These are phyloP conservation scores for Aplochiton taeniatus DNA, from an alignment of 2,797 vertebrate genomes.

Conservation along the genomic window DNA sequence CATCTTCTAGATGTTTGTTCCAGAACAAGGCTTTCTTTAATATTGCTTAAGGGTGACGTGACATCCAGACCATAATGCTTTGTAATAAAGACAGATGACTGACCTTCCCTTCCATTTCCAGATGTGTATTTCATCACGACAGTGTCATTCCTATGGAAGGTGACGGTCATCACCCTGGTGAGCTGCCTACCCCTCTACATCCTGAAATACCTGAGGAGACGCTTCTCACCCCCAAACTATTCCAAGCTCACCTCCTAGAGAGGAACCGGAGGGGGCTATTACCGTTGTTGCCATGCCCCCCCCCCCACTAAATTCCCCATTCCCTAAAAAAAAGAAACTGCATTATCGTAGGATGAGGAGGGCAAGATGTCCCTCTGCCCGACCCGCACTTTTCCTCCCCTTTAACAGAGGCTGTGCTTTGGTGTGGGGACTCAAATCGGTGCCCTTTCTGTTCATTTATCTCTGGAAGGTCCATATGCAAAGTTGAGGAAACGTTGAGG, in stretches of 20 bases:
- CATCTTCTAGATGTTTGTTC: no score
- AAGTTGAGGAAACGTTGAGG: conserved; percentile 3
- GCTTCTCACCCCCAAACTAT: conserved; percentile 97
- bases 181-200: conserved; percentile 98
- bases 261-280: not conserved
- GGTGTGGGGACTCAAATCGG: conserved; percentile 27
- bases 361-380: not conserved
- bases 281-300: not conserved
- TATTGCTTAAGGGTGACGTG: no score
- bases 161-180: conserved; percentile 94
- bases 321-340: no score
- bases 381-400: conserved; percentile 2
- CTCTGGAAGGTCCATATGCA: conserved; percentile 15
- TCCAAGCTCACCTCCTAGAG: conserved; percentile 89
- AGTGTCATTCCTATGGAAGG: conserved; percentile 97
- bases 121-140: conserved; percentile 96
- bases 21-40: no score
- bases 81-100: no score
- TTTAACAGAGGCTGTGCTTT: conserved; percentile 27
- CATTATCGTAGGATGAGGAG: not conserved
- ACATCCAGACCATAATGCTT: no score
- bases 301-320: not conserved
- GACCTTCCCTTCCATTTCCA: conserved; percentile 48
- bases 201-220: conserved; percentile 94
- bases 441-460: conserved; percentile 32